These are phyloP conservation scores for Epirrita christyi DNA, from an alignment of 2,888 invertebrate genomes.

Conservation along the genomic window DNA sequence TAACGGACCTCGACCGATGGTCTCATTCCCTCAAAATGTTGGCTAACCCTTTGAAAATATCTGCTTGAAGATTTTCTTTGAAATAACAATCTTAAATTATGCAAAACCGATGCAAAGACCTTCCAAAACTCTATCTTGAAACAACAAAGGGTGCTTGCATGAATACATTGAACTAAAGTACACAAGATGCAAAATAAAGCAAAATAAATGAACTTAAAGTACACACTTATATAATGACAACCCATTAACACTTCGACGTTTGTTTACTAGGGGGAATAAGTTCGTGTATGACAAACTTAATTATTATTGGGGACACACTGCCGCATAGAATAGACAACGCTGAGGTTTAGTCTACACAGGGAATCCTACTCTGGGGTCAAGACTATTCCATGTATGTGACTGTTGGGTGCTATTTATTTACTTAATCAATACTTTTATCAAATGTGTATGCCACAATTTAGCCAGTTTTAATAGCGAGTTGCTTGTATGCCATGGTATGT, in stretches of 20 bases:
- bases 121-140: constrained; percentile 14
- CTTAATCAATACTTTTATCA: too few species aligned
- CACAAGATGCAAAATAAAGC: constrained; percentile 36
- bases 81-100: constrained; percentile 15
- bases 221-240: constrained; percentile 42
- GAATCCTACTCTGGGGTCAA: too few species aligned
- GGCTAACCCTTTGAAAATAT: background rate
- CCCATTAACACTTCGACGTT: constrained; percentile 59
- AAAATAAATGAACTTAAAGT: constrained; percentile 29
- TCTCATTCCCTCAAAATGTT: too few species aligned
- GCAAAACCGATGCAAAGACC: constrained; percentile 15
- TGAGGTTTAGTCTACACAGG: background rate
- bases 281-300: constrained; percentile 56
- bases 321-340: background rate
- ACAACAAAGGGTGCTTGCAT: constrained; percentile 28
- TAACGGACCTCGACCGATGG: too few species aligned
- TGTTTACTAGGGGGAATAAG: constrained; percentile 57
- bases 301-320: constrained; percentile 42
- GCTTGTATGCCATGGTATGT: too few species aligned
- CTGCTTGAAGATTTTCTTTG: background rate
- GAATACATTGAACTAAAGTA: constrained; percentile 28
- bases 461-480: too few species aligned
- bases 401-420: too few species aligned
- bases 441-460: too few species aligned
- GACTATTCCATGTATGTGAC: too few species aligned